phyloP scores from a whole-genome alignment of 2,113 vertebrate species.

The Serilophus lunatus region DNA sequence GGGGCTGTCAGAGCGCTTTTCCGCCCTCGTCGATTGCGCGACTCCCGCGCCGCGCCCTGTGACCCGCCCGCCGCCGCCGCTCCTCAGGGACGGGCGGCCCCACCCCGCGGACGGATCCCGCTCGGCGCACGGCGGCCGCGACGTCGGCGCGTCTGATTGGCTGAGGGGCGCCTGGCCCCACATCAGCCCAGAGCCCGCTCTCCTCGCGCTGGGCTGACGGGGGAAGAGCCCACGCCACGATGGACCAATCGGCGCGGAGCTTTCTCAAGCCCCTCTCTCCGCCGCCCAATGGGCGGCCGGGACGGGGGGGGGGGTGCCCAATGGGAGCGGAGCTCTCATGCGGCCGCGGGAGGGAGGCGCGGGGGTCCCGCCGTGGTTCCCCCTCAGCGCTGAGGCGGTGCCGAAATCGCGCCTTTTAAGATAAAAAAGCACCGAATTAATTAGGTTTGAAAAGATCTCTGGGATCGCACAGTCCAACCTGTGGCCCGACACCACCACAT shows the following conservation, averaged over 20 bases:
- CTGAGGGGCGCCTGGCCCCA: conserved; percentile 73
- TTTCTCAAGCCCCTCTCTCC: background rate
- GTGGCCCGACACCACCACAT: background rate
- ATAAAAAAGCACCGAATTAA: background rate
- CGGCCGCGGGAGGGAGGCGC: background rate
- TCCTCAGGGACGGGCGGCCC: background rate
- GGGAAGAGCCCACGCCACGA: background rate
- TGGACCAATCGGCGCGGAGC: background rate
- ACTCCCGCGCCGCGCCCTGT: background rate
- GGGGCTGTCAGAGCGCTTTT: accelerated
- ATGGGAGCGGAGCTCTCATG: conserved; percentile 28
- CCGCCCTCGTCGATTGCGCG: accelerated
- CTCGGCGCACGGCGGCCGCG: background rate
- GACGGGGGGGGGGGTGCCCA: conserved; percentile 29
- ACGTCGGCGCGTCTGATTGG: conserved; percentile 72
- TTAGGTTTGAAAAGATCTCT: background rate
- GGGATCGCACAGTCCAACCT: background rate
- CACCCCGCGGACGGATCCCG: conserved; percentile 68
- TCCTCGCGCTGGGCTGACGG: background rate
- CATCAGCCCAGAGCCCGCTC: conserved; percentile 80
- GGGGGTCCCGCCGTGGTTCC: accelerated
- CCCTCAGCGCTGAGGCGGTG: background rate
- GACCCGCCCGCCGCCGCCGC: background rate
- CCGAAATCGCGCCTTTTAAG: accelerated
- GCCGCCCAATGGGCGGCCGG: background rate